Conservation (phyloP, 2,113 vertebrate genomes). For the Meriones unguiculatus region DNA sequence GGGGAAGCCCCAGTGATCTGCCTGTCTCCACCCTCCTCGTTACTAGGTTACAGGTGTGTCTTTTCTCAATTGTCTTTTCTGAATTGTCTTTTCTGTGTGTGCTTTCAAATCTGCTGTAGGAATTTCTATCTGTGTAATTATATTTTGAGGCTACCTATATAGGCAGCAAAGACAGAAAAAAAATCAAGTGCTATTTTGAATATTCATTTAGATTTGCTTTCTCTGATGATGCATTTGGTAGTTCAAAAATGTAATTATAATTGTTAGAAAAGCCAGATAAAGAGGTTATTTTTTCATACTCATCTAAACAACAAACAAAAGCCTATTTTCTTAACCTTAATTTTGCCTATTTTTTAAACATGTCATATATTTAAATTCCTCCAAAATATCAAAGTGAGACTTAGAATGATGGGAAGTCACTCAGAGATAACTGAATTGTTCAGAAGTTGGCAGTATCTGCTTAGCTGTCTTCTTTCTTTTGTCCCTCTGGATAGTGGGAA, state of each 20-base stretch:
- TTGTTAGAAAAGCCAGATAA: neutral
- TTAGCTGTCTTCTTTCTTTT: neutral
- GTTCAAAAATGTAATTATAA: neutral
- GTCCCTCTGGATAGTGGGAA: neutral
- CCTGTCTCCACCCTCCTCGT: neutral
- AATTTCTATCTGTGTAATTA: neutral
- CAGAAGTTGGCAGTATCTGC: neutral
- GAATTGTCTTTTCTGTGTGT: neutral
- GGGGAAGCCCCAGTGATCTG: neutral
- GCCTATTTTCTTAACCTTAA: neutral
- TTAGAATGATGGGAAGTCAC: neutral
- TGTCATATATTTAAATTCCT: neutral
- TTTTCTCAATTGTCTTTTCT: neutral
- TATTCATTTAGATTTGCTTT: conserved; percentile 38
- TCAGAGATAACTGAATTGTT: neutral
- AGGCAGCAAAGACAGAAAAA: neutral
- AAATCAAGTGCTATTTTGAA: neutral
- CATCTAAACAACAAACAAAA: neutral
- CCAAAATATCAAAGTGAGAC: neutral
- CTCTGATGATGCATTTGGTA: neutral
- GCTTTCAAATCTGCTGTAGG: conserved; percentile 16
- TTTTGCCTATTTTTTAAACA: neutral
- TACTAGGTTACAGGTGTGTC: neutral
- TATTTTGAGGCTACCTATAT: neutral
- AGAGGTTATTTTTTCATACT: conserved; percentile 28